Evolutionary conservation across 2,888 invertebrate species (phyloP).

Genomic region (Eupeodes latifasciatus): DNA sequence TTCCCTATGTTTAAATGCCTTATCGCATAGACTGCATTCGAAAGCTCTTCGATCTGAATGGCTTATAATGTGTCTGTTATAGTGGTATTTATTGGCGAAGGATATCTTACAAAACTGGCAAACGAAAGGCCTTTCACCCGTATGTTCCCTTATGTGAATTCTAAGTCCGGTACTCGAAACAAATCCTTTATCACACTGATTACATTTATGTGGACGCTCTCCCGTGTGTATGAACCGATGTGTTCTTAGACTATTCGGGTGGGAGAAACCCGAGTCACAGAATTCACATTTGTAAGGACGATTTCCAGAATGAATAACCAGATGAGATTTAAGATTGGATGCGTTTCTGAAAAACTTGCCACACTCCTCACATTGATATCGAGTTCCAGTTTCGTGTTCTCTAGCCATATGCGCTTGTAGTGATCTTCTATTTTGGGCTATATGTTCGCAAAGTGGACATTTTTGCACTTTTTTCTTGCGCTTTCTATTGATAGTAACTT

Average conservation of each 20-base stretch:
- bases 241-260: background rate
- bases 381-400: background rate
- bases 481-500: background rate
- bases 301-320: background rate
- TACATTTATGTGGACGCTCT: conserved; percentile 5
- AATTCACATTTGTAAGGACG: conserved; percentile 22
- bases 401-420: background rate
- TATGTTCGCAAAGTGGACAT: background rate
- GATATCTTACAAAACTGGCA: conserved; percentile 52
- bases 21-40: conserved; percentile 54
- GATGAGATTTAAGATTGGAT: conserved; percentile 5
- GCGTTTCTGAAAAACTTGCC: conserved; percentile 4
- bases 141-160: conserved; percentile 20
- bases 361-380: conserved; percentile 20
- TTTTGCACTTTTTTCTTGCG: background rate
- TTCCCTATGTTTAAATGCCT: conserved; percentile 49
- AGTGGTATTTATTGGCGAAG: conserved; percentile 53
- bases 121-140: conserved; percentile 53
- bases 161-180: background rate
- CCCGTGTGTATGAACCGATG: conserved; percentile 2
- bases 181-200: conserved; percentile 18
- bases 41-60: conserved; percentile 49
- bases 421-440: background rate
- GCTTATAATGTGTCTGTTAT: conserved; percentile 51
- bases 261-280: conserved; percentile 3